phyloP scores from a whole-genome alignment of 2,113 vertebrate genomes.

The Heterotis niloticus region DNA sequence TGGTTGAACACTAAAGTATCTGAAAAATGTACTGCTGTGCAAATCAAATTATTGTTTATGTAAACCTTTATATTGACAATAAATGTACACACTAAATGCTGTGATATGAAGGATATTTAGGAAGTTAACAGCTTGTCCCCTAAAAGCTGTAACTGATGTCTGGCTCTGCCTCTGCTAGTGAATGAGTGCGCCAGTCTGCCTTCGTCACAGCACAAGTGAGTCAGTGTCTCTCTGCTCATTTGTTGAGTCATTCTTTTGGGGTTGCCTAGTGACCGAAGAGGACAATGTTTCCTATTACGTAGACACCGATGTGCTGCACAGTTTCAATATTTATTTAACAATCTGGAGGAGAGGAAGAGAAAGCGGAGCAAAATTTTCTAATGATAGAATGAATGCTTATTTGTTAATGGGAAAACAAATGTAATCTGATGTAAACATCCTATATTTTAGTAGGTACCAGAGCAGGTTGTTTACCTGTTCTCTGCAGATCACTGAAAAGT shows the following conservation, averaged over 20 bases:
- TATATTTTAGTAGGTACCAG: slow-evolving; percentile 31
- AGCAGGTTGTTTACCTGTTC: not conserved
- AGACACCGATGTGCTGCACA: slow-evolving; percentile 50
- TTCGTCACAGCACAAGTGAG: slow-evolving; percentile 65
- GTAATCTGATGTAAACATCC: slow-evolving; percentile 44
- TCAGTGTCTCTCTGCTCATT: slow-evolving; percentile 61
- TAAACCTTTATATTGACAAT: too few relatives aligned
- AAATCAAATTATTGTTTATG: too few relatives aligned
- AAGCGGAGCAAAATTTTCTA: slow-evolving; percentile 47
- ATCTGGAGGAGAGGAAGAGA: slow-evolving; percentile 49
- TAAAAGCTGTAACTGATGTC: not conserved
- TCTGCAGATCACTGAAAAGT: not conserved
- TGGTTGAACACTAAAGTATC: not conserved
- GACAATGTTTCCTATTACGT: slow-evolving; percentile 70
- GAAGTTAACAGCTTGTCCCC: not conserved
- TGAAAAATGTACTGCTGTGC: too few relatives aligned
- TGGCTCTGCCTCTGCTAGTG: not conserved
- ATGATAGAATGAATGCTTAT: slow-evolving; percentile 44
- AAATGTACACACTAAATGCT: too few relatives aligned
- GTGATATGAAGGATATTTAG: too few relatives aligned
- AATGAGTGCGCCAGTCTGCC: slow-evolving; percentile 40
- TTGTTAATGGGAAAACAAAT: slow-evolving; percentile 39
- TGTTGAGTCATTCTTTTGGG: slow-evolving; percentile 62
- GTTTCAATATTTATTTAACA: slow-evolving; percentile 69
- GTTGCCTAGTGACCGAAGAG: slow-evolving; percentile 69